Conservation (phyloP, 2,797 vertebrate species). For the Euthynnus affinis region DNA sequence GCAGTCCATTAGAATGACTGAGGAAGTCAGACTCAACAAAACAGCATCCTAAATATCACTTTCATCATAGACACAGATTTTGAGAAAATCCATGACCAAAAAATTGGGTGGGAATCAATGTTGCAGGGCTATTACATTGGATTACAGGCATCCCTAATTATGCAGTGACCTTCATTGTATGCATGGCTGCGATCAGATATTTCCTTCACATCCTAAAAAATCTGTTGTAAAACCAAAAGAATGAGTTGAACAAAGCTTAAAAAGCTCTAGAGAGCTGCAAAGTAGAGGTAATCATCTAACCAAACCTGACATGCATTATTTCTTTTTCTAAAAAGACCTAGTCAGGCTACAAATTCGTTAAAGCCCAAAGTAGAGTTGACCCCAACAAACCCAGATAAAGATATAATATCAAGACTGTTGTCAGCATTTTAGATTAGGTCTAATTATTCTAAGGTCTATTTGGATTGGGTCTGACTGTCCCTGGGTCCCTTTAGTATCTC, state of each 20-base stretch:
- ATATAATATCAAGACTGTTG: too few species aligned
- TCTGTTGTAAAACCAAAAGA: neutral
- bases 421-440: too few species aligned
- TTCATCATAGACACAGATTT: neutral
- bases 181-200: neutral
- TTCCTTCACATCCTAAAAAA: neutral
- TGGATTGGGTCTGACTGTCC: too few species aligned
- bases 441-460: too few species aligned
- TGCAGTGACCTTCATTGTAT: neutral
- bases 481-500: too few species aligned
- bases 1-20: neutral
- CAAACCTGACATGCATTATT: too few species aligned
- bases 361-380: too few species aligned
- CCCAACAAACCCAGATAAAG: too few species aligned
- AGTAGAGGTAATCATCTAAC: neutral
- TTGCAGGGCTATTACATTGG: neutral
- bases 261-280: neutral
- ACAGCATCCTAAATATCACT: neutral
- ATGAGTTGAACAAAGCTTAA: too few species aligned
- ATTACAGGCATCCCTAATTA: neutral
- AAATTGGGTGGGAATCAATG: neutral
- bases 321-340: too few species aligned
- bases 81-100: neutral
- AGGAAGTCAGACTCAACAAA: neutral
- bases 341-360: too few species aligned